A percentile compares a stretch with the other conserved stretches of the same genome.
Evolutionary conservation across 92 coral and sea anemone species (phyloP).

Genomic region (Epizoanthus ramosus): DNA sequence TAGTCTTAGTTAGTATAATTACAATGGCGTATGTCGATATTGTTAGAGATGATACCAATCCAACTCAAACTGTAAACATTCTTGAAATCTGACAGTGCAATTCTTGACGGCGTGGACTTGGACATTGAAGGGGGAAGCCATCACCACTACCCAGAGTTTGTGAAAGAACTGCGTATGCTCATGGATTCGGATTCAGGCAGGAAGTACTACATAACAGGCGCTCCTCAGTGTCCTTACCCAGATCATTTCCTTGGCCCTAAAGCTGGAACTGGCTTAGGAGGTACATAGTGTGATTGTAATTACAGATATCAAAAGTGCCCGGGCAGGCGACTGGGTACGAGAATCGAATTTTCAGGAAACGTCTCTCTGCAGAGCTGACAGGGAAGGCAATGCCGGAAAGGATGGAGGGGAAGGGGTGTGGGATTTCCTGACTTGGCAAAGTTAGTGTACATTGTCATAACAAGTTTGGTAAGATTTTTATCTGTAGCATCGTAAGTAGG

Average conservation of each 20-base stretch:
- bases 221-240: slow-evolving; percentile 86
- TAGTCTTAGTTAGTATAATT: not conserved
- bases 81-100: slow-evolving; percentile 50
- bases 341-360: too few relatives aligned
- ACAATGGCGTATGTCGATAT: too few relatives aligned
- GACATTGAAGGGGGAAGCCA: slow-evolving; percentile 83
- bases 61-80: not conserved
- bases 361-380: too few relatives aligned
- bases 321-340: not conserved
- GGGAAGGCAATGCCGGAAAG: too few relatives aligned
- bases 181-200: slow-evolving; percentile 74
- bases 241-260: slow-evolving; percentile 78
- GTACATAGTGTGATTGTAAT: not conserved
- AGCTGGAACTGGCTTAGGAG: slow-evolving; percentile 60
- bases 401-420: too few relatives aligned
- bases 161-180: slow-evolving; percentile 75
- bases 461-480: too few relatives aligned
- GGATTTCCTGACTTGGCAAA: too few relatives aligned
- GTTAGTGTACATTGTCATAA: too few relatives aligned
- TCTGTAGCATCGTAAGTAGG: too few relatives aligned
- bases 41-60: not conserved
- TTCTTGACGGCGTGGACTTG: slow-evolving; percentile 83
- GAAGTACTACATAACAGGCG: slow-evolving; percentile 78
- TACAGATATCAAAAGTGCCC: not conserved
- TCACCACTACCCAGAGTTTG: slow-evolving; percentile 68